Evolutionary conservation across 1,140 invertebrate species (phyloP).

Genomic region (Orius laevigatus): DNA sequence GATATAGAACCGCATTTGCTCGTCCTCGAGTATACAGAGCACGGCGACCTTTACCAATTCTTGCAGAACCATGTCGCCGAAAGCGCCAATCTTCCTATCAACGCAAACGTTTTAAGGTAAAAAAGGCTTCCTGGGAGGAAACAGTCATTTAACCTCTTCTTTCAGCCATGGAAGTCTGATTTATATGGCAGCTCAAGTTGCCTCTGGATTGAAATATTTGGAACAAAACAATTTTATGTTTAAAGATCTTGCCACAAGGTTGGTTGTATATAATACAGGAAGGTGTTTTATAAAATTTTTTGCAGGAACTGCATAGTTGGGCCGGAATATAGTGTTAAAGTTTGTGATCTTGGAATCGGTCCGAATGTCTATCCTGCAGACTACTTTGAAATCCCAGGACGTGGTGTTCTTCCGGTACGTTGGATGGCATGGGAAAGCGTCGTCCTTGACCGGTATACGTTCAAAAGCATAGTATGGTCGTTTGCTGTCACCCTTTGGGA

Average conservation of each 20-base stretch:
- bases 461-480: conserved; percentile 76
- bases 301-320: conserved; percentile 71
- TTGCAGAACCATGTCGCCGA: conserved; percentile 59
- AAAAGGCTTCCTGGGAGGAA: not conserved
- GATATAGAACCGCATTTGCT: conserved; percentile 52
- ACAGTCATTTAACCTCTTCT: conserved; percentile 18
- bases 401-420: conserved; percentile 36
- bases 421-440: conserved; percentile 49
- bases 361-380: conserved; percentile 48
- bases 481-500: conserved; percentile 84
- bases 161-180: conserved; percentile 47
- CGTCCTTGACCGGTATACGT: conserved; percentile 62
- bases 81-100: conserved; percentile 37
- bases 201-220: conserved; percentile 72
- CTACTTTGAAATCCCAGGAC: conserved; percentile 47
- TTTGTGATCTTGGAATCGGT: conserved; percentile 58
- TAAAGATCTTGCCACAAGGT: conserved; percentile 61
- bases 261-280: conserved; percentile 8
- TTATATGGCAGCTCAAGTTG: conserved; percentile 62
- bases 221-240: conserved; percentile 65
- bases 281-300: conserved; percentile 22
- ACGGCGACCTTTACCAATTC: conserved; percentile 59
- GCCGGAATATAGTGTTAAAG: conserved; percentile 55
- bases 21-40: conserved; percentile 45
- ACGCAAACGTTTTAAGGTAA: conserved; percentile 45